Evolutionary conservation across 2,888 invertebrate genomes (phyloP).

Genomic region (Tachina grossa): DNA sequence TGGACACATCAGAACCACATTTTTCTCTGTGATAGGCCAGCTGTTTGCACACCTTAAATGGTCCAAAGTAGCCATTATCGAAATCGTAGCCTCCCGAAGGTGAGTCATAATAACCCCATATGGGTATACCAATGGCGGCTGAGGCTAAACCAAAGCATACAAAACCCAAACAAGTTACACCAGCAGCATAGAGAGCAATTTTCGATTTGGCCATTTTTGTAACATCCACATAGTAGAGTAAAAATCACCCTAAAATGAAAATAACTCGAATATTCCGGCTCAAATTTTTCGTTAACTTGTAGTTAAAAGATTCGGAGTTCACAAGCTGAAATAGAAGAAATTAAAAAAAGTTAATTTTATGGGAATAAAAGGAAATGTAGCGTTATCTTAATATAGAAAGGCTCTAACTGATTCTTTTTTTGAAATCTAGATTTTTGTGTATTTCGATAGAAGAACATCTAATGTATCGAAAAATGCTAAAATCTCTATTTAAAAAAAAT

Average conservation of each 20-base stretch:
- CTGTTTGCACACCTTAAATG: constrained; percentile 93
- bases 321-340: not conserved
- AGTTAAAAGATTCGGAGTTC: not conserved
- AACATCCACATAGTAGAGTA: constrained; percentile 71
- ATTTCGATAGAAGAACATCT: too few species aligned
- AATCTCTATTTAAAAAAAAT: too few species aligned
- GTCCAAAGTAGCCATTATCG: constrained; percentile 93
- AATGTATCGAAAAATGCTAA: too few species aligned
- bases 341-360: not conserved
- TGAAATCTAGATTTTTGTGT: too few species aligned
- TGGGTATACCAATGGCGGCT: constrained; percentile 91
- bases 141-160: constrained; percentile 92
- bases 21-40: constrained; percentile 91
- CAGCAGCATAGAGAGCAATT: constrained; percentile 82
- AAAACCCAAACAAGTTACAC: constrained; percentile 85
- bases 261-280: constrained; percentile 1
- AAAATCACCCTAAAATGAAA: constrained; percentile 14
- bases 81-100: constrained; percentile 85
- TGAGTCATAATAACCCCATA: constrained; percentile 92
- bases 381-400: too few species aligned
- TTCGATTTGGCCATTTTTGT: constrained; percentile 82
- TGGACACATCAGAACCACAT: constrained; percentile 90
- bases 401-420: too few species aligned
- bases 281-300: not conserved
- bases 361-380: not conserved